Evolutionary conservation across 92 coral and sea anemone genomes (phyloP), one percentile per base, ranked within the genome.

Genomic region (Epizoanthus stellaris): DNA sequence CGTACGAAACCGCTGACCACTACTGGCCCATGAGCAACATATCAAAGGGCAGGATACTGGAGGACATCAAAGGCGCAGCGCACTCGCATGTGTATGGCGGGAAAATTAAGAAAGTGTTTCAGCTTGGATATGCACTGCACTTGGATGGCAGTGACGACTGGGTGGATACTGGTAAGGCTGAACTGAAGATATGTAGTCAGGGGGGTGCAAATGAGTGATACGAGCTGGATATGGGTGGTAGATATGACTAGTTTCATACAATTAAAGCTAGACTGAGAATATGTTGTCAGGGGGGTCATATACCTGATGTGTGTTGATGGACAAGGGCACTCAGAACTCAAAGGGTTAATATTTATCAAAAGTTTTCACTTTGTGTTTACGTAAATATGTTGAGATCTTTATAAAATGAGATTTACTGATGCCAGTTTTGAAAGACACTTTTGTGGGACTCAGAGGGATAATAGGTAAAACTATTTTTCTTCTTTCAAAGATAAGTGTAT

Each of bases 21-120:
- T 96, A 92, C 87, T 96, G 98, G 98, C 98, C 98, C 4, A 87
- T 93, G 88, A 82, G 82, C 20, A 96, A 96, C 87, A 96, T 96
- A 34, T 84, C 95, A 11, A 88, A 91, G 30, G 49, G 56, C 67
- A 89, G 92, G 5, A 16, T 91, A 75, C 38, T 91, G 19, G 91
- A 92, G 2, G 98, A 96, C 52, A 90, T 90, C 25, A 77, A 88
- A 42, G 95, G 95, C 0, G 92, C 93, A 2, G 96, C 98, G 5
- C 99, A 94, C 72, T 90, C 93, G 4, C 72, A 85, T 4, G 95
- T 94, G 3, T 66, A 80, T 47, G 91, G 93, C 15, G 99, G 89
- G 25, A 87, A 86, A 89, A 88, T 90, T 15, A 89, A 91, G 73
- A 75, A 76, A 49, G 90, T 93, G 39, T 87, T 70, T 49, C 97